Evolutionary conservation across 2,888 invertebrate species (phyloP).

Genomic region (Cactoblastis cactorum): DNA sequence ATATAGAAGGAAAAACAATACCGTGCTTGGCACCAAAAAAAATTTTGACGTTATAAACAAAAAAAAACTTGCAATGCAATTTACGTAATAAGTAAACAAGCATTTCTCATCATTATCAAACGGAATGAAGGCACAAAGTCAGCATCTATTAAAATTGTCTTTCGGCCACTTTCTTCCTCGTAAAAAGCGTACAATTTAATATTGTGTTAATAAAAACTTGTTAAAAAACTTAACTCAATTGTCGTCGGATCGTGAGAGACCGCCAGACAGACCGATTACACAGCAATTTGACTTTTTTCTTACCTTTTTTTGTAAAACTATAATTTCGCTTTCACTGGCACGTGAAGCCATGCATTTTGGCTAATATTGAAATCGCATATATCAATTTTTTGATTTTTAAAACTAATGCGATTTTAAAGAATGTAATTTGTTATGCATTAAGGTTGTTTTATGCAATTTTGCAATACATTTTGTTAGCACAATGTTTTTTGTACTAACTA

Average conservation of each 20-base stretch:
- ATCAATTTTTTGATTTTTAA: conserved; percentile 1
- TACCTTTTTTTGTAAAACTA: conserved; percentile 8
- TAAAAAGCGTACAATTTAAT: conserved; percentile 43
- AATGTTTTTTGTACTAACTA: not conserved
- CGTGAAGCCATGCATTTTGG: conserved; percentile 36
- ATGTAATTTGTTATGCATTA: conserved; percentile 8
- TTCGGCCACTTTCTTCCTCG: conserved; percentile 60
- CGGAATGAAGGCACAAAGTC: conserved; percentile 33
- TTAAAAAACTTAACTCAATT: conserved; percentile 69
- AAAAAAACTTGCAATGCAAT: conserved; percentile 32
- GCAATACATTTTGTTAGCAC: not conserved
- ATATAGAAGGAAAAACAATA: too few relatives aligned
- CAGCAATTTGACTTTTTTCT: conserved; percentile 30
- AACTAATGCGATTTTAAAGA: conserved; percentile 13
- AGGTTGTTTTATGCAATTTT: conserved; percentile 1
- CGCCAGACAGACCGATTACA: conserved; percentile 27
- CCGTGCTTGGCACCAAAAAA: too few relatives aligned
- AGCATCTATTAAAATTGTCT: conserved; percentile 55
- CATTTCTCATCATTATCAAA: conserved; percentile 25
- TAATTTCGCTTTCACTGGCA: conserved; percentile 62
- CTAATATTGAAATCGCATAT: conserved; percentile 11
- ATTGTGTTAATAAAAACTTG: conserved; percentile 31
- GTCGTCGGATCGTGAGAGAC: conserved; percentile 44
- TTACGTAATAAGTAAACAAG: conserved; percentile 27
- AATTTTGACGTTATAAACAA: too few relatives aligned